Conservation (phyloP, 2,113 vertebrate species). For the Ailuropoda melanoleuca region DNA sequence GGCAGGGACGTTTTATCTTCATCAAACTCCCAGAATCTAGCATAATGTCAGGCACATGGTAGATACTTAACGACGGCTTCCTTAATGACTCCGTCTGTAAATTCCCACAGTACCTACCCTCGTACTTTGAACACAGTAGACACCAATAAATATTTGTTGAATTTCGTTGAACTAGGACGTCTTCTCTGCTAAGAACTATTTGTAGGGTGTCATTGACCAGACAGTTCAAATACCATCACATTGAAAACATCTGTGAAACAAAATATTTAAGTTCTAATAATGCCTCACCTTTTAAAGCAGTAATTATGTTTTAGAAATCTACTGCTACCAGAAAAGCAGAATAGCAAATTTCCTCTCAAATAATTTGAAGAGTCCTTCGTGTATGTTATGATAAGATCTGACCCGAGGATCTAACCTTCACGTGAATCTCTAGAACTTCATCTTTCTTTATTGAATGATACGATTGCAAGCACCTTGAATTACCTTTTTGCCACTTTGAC, state of each 20-base stretch:
- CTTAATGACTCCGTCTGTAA: not conserved
- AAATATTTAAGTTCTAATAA: conserved; percentile 15
- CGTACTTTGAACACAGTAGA: not conserved
- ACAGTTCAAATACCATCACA: not conserved
- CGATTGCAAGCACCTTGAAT: not conserved
- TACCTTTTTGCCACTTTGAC: not conserved
- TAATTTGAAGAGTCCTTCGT: not conserved
- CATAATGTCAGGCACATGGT: not conserved
- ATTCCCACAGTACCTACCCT: not conserved
- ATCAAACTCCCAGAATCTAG: not conserved
- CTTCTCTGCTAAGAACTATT: not conserved
- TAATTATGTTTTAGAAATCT: not conserved
- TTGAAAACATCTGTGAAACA: not conserved
- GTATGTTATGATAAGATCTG: not conserved
- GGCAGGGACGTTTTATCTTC: not conserved
- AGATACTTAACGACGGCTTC: not conserved
- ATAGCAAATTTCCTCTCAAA: conserved; percentile 18
- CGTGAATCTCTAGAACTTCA: not conserved
- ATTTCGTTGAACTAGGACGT: not conserved
- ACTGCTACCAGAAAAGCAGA: not conserved
- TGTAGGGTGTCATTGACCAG: not conserved
- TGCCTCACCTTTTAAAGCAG: not conserved
- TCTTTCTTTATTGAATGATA: conserved; percentile 19
- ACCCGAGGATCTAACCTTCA: not conserved
- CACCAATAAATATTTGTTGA: not conserved